phyloP scores from a whole-genome alignment of 2,797 vertebrate genomes.

The Danio kyathit region DNA sequence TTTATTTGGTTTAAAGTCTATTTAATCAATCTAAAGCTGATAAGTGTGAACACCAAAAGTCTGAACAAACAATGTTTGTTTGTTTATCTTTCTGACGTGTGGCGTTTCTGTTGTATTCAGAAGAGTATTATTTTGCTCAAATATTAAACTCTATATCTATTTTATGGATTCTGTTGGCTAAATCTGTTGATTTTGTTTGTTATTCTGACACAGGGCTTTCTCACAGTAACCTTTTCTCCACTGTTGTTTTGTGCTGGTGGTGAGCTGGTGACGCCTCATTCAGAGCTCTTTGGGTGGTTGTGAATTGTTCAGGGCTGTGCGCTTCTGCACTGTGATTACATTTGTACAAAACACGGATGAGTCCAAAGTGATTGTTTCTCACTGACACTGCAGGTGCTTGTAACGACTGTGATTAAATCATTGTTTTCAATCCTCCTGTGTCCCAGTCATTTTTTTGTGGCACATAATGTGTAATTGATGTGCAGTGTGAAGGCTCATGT shows the following conservation, averaged over 20 bases:
- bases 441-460: constrained; percentile 38
- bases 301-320: constrained; percentile 45
- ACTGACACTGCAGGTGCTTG: constrained; percentile 62
- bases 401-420: constrained; percentile 67
- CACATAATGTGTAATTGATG: constrained; percentile 23
- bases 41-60: too few species aligned
- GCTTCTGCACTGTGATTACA: constrained; percentile 60
- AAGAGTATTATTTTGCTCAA: not conserved
- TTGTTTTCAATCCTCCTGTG: constrained; percentile 58
- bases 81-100: not conserved
- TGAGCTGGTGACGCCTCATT: constrained; percentile 16
- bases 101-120: not conserved
- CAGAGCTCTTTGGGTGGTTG: constrained; percentile 16
- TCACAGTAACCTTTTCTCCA: not conserved
- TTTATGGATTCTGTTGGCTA: not conserved
- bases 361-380: constrained; percentile 59
- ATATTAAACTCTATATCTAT: not conserved
- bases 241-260: constrained; percentile 16
- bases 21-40: too few species aligned
- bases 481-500: not conserved
- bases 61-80: too few species aligned
- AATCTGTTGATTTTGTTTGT: not conserved
- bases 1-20: too few species aligned
- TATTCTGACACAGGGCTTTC: not conserved
- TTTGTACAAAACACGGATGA: constrained; percentile 51